Base-by-base conservation (phyloP, 2,888 invertebrate genomes). In the Habrosyne pyritoides region DNA sequence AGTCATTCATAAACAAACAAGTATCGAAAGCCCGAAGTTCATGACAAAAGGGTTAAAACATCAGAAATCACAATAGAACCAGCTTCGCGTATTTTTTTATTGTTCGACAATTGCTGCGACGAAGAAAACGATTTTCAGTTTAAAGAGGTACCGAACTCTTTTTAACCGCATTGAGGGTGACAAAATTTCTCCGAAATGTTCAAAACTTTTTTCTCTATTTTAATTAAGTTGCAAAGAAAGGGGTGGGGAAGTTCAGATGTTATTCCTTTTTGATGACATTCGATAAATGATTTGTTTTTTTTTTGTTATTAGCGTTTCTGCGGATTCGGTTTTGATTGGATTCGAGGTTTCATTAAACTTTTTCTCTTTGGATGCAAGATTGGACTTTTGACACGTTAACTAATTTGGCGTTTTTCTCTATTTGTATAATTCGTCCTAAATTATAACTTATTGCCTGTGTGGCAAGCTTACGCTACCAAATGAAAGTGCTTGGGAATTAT, bases 191-290 rank as follows among this genome's bases (percentile, higher is more conserved):
- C 59, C 65, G 64, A 63, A 66, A 65, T 55, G 59, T 56, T 64
- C 63, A 56, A 66, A 68, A 56, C 74, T 72, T 76, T 72, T 73
- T 68, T 67, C 68, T 74, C 74, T 67, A 79, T 85, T 87, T 87
- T 89, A 90, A 91, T 90, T 90, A 85, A 89, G 85, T 90, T 84
- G 59, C 55, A 65, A 64, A 65, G 70, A 78, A 87, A 85, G 88
- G 88, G 87, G 86, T 78, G 77, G 52, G 54, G 63, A n/a, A 60
- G 61, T 60, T 74, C 73, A 77, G 77, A 77, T 81, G 81, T 89
- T 86, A 88, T 89, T 88, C 81, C 85, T 86, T 87, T 89, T 89
- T 88, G 86, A 91, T 87, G 89, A 87, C 87, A 87, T 81, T 83
- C 89, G 86, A 91, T 91, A 86, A 89, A 87, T 86, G 89, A 85